These are phyloP conservation scores for silkworm (Bombyx mori) DNA, from an alignment of 1,140 invertebrate species.

Conservation along the genomic window ASM3026992v2 NC_085117.1:120001-120500, in stretches of 20 bases:
- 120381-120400: constrained; percentile 83
- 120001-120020: constrained; percentile 76
- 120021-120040: neutral
- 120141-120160: constrained; percentile 91
- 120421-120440: constrained; percentile 69
- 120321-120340: constrained; percentile 14
- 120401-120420: constrained; percentile 84
- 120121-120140: constrained; percentile 77
- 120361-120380: constrained; percentile 79
- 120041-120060: neutral
- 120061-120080: constrained; percentile 72
- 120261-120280: neutral
- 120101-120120: constrained; percentile 84
- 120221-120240: constrained; percentile 14
- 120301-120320: constrained; percentile 78
- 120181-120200: too few species aligned
- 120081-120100: constrained; percentile 87
- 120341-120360: constrained; percentile 86
- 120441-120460: neutral
- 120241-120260: constrained; percentile 8
- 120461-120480: neutral
- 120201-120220: too few species aligned
- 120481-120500: neutral
- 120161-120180: constrained; percentile 82
- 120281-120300: constrained; percentile 35